Conservation (phyloP, 1,140 invertebrate species). For the Drosophila yakuba region DNA sequence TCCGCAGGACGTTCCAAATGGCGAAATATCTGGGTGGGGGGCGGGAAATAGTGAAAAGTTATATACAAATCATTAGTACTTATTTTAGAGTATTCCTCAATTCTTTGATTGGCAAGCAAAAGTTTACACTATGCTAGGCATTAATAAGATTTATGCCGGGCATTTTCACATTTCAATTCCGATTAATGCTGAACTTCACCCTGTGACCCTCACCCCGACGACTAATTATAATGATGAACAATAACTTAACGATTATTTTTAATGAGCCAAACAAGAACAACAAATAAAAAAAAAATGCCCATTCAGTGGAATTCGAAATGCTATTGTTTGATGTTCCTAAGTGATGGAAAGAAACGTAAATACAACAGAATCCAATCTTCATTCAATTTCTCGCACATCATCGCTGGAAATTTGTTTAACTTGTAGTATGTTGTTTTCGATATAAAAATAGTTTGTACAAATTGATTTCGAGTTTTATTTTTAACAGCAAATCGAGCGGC, state of each 20-base stretch:
- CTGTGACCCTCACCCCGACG: constrained; percentile 4
- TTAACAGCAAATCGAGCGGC: constrained; percentile 33
- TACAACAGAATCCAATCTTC: constrained; percentile 47
- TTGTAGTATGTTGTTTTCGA: constrained; percentile 52
- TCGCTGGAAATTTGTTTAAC: constrained; percentile 67
- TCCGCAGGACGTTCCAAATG: constrained; percentile 90
- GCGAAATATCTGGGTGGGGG: constrained; percentile 87
- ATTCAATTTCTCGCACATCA: constrained; percentile 73
- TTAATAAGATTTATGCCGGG: background rate
- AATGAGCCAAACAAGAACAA: background rate
- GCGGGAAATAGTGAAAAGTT: background rate
- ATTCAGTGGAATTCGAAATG: constrained; percentile 25
- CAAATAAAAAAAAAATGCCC: background rate
- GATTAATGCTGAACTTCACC: background rate
- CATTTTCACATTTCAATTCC: background rate
- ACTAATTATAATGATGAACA: constrained; percentile 4
- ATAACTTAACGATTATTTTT: constrained; percentile 14
- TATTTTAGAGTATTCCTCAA: no score
- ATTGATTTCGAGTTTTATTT: constrained; percentile 67
- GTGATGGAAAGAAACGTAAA: constrained; percentile 19
- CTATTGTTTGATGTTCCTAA: constrained; percentile 41
- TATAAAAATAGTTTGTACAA: constrained; percentile 76
- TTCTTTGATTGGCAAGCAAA: background rate
- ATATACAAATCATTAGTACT: no score
- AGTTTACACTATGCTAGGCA: background rate